A percentile compares a stretch with the other conserved stretches of the same genome.
Evolutionary conservation across 2,113 vertebrate genomes (phyloP).

Genomic region (Gadus macrocephalus): DNA sequence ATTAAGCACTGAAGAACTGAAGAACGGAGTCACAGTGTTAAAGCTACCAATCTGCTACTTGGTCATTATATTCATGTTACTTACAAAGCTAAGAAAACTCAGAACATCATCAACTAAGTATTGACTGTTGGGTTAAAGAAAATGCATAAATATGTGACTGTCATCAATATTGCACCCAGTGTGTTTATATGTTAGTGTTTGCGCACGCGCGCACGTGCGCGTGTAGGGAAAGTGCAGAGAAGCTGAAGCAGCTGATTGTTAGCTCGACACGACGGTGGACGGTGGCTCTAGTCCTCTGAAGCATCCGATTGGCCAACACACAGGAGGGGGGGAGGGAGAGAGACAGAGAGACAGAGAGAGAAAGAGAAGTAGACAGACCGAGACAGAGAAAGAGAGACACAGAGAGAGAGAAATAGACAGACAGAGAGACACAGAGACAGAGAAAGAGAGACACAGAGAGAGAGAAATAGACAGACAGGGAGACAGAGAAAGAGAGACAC

Average conservation of each 20-base stretch:
- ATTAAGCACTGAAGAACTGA: too few species aligned
- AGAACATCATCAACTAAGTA: too few species aligned
- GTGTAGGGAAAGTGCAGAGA: conserved; percentile 41
- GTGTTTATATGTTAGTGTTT: background rate
- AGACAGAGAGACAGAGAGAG: conserved; percentile 43
- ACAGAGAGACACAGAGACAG: too few species aligned
- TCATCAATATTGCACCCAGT: background rate
- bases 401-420: too few species aligned
- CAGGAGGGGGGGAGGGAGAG: conserved; percentile 1
- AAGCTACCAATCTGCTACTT: too few species aligned
- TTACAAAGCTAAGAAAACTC: too few species aligned
- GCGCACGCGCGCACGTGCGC: background rate
- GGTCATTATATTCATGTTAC: too few species aligned
- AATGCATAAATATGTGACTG: background rate
- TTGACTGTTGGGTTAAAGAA: too few species aligned
- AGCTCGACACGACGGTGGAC: conserved; percentile 53
- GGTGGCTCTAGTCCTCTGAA: conserved; percentile 73
- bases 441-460: too few species aligned
- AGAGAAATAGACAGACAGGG: too few species aligned
- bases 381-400: conserved; percentile 40
- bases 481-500: too few species aligned
- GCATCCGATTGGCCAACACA: conserved; percentile 31
- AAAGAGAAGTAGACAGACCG: conserved; percentile 23
- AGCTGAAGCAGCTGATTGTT: conserved; percentile 59
- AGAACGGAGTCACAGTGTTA: too few species aligned